Conservation (phyloP, 2,113 vertebrate species). For the Gymnobelideus leadbeateri region DNA sequence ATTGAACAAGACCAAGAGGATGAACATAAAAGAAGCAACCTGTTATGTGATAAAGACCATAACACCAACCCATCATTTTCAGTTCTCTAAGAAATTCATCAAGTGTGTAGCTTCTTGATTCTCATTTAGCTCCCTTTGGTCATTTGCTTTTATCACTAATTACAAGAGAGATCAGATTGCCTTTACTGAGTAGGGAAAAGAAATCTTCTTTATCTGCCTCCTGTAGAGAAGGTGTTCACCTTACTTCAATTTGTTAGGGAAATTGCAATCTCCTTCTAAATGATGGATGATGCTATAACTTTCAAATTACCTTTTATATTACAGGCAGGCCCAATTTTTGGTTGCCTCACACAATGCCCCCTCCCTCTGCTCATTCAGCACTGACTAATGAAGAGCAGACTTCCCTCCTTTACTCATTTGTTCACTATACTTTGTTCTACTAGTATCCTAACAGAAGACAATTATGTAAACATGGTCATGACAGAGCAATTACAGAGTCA, state of each 20-base stretch:
- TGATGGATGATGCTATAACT: background rate
- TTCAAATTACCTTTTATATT: background rate
- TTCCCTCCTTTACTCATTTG: background rate
- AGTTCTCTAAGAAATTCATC: constrained; percentile 19
- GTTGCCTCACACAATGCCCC: background rate
- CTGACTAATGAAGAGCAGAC: constrained; percentile 12
- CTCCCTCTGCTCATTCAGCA: background rate
- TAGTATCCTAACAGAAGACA: background rate
- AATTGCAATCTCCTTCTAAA: background rate
- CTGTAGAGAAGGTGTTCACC: background rate
- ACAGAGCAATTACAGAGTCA: background rate
- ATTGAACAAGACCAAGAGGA: background rate
- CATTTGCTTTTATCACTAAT: constrained; percentile 62
- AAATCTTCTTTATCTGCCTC: constrained; percentile 6
- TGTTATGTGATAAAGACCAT: too few species aligned
- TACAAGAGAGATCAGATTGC: constrained; percentile 42
- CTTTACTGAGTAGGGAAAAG: constrained; percentile 40
- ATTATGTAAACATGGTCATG: background rate
- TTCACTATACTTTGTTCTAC: background rate
- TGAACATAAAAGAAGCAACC: background rate
- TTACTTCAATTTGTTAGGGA: constrained; percentile 12
- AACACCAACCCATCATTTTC: background rate
- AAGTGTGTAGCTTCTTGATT: constrained; percentile 10
- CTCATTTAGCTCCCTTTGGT: background rate
- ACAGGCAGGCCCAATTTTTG: background rate